Percentiles rank a stretch among this genome's conserved stretches.
phyloP scores from a whole-genome alignment of 2,797 vertebrate genomes.

The Lates japonicus region DNA sequence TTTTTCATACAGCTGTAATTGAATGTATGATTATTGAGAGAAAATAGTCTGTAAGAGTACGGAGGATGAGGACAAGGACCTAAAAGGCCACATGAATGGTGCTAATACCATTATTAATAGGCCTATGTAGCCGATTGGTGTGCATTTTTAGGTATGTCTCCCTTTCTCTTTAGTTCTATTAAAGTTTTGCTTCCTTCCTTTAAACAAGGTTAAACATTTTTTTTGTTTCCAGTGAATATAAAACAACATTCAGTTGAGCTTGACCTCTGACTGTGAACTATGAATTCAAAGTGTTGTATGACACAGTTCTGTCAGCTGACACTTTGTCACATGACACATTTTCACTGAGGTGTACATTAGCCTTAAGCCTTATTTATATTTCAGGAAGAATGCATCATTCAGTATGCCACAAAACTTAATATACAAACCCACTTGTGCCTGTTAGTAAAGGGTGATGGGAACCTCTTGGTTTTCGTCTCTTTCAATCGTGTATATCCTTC shows the following conservation, averaged over 20 bases:
- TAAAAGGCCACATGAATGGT: background rate
- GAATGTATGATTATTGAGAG: background rate
- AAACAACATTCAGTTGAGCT: constrained; percentile 14
- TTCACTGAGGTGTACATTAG: constrained; percentile 16
- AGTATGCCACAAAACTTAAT: constrained; percentile 1
- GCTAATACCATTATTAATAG: too few species aligned
- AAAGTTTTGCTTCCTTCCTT: background rate
- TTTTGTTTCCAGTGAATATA: constrained; percentile 6
- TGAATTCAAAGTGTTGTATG: constrained; percentile 28
- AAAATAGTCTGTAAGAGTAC: background rate
- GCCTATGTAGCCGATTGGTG: background rate
- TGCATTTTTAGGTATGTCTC: background rate
- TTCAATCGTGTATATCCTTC: too few species aligned
- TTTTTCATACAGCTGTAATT: background rate
- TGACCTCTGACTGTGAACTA: constrained; percentile 14
- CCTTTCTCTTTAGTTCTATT: background rate
- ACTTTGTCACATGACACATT: constrained; percentile 26
- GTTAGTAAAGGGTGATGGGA: background rate
- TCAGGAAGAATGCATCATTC: background rate
- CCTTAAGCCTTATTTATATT: constrained; percentile 32
- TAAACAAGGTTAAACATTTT: background rate
- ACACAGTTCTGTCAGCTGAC: constrained; percentile 36
- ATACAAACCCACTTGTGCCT: constrained; percentile 14
- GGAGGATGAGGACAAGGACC: background rate
- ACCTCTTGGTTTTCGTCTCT: background rate